Conservation (phyloP, 2,888 invertebrate species). For the Disparrhopalites patrizii region DNA sequence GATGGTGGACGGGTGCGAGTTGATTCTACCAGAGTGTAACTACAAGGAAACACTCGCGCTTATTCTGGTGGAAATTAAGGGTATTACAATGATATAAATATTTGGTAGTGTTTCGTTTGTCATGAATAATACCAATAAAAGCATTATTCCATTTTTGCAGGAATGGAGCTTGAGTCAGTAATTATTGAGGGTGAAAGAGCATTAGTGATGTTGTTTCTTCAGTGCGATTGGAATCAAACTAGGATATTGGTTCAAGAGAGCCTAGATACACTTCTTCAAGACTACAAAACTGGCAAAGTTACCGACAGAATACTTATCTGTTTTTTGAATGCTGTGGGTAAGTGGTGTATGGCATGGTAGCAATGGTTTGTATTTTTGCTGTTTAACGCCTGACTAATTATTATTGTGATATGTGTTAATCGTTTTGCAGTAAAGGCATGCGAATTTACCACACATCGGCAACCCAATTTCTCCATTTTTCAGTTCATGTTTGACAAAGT, state of each 20-base stretch:
- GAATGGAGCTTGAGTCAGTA: constrained; percentile 1
- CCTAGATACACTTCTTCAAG: constrained; percentile 1
- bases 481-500: too few relatives aligned
- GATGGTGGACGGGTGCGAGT: constrained; percentile 9
- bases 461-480: neutral
- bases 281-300: constrained; percentile 20
- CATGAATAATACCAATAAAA: neutral
- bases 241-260: constrained; percentile 11
- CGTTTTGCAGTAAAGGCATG: constrained; percentile 1
- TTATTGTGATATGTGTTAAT: neutral
- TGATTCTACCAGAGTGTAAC: constrained; percentile 23
- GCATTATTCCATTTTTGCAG: neutral
- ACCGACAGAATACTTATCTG: constrained; percentile 21
- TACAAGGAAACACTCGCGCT: constrained; percentile 17
- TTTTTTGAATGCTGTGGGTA: constrained; percentile 28
- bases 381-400: neutral
- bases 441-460: neutral
- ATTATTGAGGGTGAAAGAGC: constrained; percentile 18
- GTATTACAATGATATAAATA: too few relatives aligned
- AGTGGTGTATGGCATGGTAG: neutral
- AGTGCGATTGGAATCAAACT: constrained; percentile 11
- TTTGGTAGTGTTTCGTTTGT: neutral
- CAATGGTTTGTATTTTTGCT: constrained; percentile 6
- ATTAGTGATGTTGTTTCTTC: constrained; percentile 24
- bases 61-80: constrained; percentile 19